A percentile compares a stretch with the other conserved stretches of the same genome.
These are phyloP conservation scores for Indicator maculatus DNA, from an alignment of 2,113 vertebrate genomes.

Conservation along the genomic window DNA sequence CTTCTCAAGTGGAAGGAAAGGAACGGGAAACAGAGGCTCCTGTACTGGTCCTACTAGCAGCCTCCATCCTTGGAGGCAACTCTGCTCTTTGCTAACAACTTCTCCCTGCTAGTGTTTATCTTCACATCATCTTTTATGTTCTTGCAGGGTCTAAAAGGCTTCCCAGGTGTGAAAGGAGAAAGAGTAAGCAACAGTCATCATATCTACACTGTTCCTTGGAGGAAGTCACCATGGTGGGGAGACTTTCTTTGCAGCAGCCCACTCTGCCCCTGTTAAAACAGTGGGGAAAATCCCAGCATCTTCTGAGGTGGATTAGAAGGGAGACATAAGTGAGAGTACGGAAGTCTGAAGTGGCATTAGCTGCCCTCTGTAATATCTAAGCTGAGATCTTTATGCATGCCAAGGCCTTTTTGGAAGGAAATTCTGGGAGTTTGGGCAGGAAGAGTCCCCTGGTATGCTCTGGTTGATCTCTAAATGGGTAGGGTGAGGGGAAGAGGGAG, in stretches of 20 bases:
- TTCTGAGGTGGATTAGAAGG: background rate
- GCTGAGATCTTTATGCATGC: too few species aligned
- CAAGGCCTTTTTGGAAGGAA: too few species aligned
- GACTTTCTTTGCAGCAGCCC: background rate
- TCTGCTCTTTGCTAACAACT: background rate
- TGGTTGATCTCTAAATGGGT: too few species aligned
- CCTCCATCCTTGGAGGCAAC: background rate
- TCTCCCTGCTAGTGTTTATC: background rate
- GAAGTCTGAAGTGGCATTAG: too few species aligned
- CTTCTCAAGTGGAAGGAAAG: background rate
- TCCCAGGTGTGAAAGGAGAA: conserved; percentile 80
- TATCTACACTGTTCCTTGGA: background rate
- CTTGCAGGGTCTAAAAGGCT: conserved; percentile 82
- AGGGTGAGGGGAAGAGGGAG: background rate
- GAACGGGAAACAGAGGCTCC: background rate
- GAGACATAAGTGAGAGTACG: too few species aligned
- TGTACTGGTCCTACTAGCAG: background rate
- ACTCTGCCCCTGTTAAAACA: background rate
- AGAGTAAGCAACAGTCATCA: conserved; percentile 71
- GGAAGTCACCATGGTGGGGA: fast-evolving
- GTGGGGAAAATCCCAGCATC: background rate
- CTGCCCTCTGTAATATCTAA: too few species aligned
- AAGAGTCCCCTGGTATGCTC: too few species aligned
- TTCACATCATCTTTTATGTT: background rate
- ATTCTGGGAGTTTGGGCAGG: too few species aligned